These are phyloP conservation scores for Rhipidura dahli DNA, from an alignment of 2,113 vertebrate species.

Conservation along the genomic window DNA sequence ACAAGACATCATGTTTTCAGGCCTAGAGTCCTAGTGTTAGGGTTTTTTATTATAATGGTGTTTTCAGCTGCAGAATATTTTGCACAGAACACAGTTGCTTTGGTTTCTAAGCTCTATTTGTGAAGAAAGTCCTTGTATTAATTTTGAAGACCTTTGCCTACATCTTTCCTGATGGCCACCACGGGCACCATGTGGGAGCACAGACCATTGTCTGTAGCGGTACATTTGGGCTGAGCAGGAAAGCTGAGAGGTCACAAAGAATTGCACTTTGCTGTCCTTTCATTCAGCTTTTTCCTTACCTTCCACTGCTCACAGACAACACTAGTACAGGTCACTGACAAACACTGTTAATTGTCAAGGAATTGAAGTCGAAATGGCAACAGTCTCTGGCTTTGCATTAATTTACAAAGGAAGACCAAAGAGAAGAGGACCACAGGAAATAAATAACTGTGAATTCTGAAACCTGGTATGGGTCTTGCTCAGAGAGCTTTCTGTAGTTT, in stretches of 20 bases:
- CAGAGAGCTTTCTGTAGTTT: not conserved
- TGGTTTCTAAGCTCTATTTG: not conserved
- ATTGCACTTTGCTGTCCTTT: not conserved
- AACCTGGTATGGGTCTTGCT: not conserved
- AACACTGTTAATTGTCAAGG: not conserved
- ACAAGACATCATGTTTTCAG: not conserved
- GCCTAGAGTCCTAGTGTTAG: not conserved
- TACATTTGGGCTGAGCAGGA: too few species aligned
- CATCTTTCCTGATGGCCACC: fast-evolving
- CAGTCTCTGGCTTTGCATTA: not conserved
- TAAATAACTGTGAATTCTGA: not conserved
- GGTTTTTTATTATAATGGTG: fast-evolving
- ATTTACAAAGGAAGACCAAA: not conserved
- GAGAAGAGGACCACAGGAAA: not conserved
- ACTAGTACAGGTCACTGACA: not conserved
- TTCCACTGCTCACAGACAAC: fast-evolving
- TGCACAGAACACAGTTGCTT: not conserved
- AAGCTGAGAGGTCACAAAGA: not conserved
- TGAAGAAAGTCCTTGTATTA: not conserved
- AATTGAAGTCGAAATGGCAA: not conserved
- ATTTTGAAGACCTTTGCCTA: not conserved
- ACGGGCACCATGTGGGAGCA: fast-evolving
- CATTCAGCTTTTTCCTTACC: not conserved
- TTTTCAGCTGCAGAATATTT: not conserved
- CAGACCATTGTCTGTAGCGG: not conserved